phyloP scores from a whole-genome alignment of 2,113 vertebrate genomes.

The Pluvianellus socialis region DNA sequence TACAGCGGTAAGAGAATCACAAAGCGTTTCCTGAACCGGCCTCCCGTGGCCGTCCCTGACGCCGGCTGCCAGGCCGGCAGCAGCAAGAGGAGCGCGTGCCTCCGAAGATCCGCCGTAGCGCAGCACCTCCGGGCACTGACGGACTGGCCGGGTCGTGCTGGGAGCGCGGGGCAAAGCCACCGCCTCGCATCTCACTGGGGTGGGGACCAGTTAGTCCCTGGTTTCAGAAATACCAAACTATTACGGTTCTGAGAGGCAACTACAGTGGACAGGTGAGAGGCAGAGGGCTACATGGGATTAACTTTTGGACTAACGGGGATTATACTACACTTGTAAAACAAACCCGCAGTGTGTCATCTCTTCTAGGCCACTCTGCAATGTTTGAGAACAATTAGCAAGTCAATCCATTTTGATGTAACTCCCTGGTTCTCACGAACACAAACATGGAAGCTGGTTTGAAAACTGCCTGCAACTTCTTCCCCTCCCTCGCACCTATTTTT shows the following conservation, averaged over 20 bases:
- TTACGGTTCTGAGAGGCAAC: neutral
- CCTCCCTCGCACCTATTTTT: neutral
- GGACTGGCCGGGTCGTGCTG: too few relatives aligned
- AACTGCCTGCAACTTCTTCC: neutral
- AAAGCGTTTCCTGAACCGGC: neutral
- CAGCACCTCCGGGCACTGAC: neutral
- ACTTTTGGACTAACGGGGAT: neutral
- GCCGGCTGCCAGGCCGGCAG: neutral
- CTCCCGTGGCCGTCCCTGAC: rapidly evolving
- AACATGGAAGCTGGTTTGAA: neutral
- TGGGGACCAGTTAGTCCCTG: neutral
- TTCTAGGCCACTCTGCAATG: neutral
- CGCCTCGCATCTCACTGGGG: neutral
- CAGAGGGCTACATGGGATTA: neutral
- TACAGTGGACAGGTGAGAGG: neutral
- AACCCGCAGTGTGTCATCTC: neutral
- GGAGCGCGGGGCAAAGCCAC: neutral
- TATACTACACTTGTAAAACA: neutral
- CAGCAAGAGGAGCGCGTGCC: neutral
- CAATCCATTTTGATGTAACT: neutral
- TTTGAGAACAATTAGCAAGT: neutral
- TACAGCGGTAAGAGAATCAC: neutral
- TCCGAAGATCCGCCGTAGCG: neutral
- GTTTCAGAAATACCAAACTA: neutral
- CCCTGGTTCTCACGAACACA: neutral